Conservation (phyloP, 2,113 vertebrate species). For the Vombatus ursinus region DNA sequence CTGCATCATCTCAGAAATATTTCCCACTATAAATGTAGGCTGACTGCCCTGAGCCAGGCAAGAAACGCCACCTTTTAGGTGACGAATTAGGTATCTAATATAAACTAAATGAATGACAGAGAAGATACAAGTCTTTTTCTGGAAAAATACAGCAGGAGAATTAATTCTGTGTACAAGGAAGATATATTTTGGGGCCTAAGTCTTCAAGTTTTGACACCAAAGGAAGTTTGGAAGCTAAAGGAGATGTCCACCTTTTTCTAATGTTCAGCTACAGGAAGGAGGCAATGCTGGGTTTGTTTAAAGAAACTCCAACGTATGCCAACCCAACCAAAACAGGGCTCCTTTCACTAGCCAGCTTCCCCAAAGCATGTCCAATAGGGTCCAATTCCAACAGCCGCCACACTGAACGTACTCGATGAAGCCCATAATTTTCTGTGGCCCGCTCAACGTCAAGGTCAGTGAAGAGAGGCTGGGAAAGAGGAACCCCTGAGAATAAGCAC, state of each 20-base stretch:
- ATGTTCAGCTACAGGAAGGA: neutral
- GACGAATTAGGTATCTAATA: neutral
- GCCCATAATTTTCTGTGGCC: neutral
- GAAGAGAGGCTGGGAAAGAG: neutral
- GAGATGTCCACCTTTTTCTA: neutral
- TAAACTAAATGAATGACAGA: neutral
- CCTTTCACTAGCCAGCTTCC: neutral
- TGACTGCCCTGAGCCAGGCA: neutral
- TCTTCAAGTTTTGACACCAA: neutral
- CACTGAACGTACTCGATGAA: neutral
- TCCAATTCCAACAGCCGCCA: neutral
- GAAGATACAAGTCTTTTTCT: neutral
- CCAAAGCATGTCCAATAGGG: neutral
- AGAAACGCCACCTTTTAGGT: neutral
- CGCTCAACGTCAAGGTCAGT: neutral
- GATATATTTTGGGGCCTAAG: rapidly evolving
- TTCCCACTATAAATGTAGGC: neutral
- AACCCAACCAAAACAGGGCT: neutral
- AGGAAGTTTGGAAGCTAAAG: neutral
- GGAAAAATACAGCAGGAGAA: neutral
- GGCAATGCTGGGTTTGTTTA: neutral
- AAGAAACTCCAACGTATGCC: neutral
- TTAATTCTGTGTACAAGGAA: neutral
- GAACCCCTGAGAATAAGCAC: neutral
- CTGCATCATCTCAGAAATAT: neutral